Base-by-base conservation (phyloP, 2,888 invertebrate species). In the Axea sp. region DNA sequence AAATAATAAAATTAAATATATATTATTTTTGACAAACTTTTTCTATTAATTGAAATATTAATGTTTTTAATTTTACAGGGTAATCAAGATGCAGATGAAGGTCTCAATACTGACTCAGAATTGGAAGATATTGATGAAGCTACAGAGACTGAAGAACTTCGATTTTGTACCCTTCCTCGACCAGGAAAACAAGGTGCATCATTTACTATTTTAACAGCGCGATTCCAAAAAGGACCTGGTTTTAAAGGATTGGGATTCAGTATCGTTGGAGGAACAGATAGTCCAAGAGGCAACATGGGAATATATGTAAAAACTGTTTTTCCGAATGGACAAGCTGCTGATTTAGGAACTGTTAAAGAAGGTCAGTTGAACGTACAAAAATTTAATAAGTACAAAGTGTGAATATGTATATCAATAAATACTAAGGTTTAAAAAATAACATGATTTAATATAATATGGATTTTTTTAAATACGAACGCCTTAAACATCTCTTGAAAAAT, bases 281-380 rank as follows among this genome's bases (percentile, higher is more conserved):
- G 95, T 7, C 94, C 95, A 0, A 92, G 93, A 76, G 96, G 95
- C 0, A 93, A 92, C 80, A 94, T 96, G 92, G 96, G 96, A 33
- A 95, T 96, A 80, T 96, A 94, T 85, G 94, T 96, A 11, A 95
- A 96, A 87, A 94, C 95, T 14, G 93, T 96, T 75, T 95, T 95
- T 84, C 93, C 93, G 67, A 92, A 93, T 79, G 96, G 96, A 2
- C 94, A 96, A 86, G 95, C 96, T 6, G 94, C 95, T 19, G 95
- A 96, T 81, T 92, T 92, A 78, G 93, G 93, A 14, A 89, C 91
- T 75, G 90, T 96, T 15, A 92, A 92, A 89, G 95, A 95, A 93
- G 96, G 96, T 95, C 1, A 30, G 28, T 35, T 30, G 2, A n/a
- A n/a, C n/a, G n/a, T n/a, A n/a, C n/a, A n/a, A n/a, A n/a, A n/a